These are phyloP conservation scores for Drosophila quinaria DNA, from an alignment of 2,888 invertebrate genomes.

Conservation along the genomic window DNA sequence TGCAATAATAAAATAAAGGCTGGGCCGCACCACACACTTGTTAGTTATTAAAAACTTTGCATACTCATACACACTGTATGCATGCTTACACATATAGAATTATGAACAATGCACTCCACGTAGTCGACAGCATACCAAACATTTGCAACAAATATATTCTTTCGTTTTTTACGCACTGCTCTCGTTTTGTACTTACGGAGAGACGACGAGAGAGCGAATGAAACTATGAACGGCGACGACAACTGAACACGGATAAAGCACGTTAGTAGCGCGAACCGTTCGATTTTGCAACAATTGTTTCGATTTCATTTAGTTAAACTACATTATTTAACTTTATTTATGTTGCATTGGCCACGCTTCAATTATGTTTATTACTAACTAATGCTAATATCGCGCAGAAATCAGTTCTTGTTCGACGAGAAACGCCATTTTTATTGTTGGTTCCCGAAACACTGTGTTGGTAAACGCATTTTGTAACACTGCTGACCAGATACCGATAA, in stretches of 20 bases:
- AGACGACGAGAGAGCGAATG: constrained; percentile 59
- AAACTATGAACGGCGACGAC: constrained; percentile 34
- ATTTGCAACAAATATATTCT: constrained; percentile 63
- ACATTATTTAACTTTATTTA: constrained; percentile 53
- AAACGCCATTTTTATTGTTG: constrained; percentile 77
- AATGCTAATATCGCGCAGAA: constrained; percentile 62
- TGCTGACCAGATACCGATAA: constrained; percentile 15
- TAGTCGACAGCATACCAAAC: constrained; percentile 48
- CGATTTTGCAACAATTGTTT: constrained; percentile 43
- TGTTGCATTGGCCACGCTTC: constrained; percentile 28
- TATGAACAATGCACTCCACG: constrained; percentile 40
- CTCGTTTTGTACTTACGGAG: constrained; percentile 62
- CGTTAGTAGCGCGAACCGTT: constrained; percentile 36
- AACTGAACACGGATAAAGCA: constrained; percentile 41
- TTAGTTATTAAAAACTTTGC: constrained; percentile 44
- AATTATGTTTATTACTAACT: constrained; percentile 51
- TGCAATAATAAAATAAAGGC: constrained; percentile 71
- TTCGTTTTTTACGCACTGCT: constrained; percentile 67
- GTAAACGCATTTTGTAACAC: constrained; percentile 22
- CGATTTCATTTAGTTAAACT: constrained; percentile 39
- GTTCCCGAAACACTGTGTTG: constrained; percentile 48
- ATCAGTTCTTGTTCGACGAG: constrained; percentile 63
- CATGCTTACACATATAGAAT: constrained; percentile 21
- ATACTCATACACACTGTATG: constrained; percentile 10
- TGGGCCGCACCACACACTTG: constrained; percentile 52